Conservation (phyloP, 2,888 invertebrate genomes). For the Ochropleura plecta region DNA sequence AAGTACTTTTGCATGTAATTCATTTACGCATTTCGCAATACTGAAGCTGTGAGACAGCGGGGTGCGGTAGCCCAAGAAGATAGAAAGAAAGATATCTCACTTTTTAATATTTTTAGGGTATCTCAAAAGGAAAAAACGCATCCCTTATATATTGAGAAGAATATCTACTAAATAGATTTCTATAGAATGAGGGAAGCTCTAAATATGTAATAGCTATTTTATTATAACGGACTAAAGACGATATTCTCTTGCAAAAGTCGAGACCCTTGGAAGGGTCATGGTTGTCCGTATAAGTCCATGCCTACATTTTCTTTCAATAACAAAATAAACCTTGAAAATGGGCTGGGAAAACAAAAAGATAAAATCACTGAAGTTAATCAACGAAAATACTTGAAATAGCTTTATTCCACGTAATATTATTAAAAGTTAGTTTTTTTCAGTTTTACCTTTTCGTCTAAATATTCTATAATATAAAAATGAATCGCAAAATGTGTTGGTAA, state of each 20-base stretch:
- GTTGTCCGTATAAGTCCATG: background rate
- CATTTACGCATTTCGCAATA: no score
- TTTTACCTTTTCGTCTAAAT: no score
- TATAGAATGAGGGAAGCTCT: background rate
- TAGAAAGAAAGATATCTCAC: no score
- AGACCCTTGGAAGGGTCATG: background rate
- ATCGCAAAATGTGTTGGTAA: no score
- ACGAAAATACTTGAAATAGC: slow-evolving; percentile 19
- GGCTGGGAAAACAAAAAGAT: slow-evolving; percentile 6
- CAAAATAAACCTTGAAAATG: slow-evolving; percentile 24
- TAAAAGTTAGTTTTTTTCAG: background rate
- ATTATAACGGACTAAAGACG: background rate
- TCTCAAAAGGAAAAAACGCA: no score
- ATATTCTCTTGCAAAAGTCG: background rate
- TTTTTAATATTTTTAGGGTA: no score
- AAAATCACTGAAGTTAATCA: background rate
- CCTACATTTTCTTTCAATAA: background rate
- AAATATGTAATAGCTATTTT: background rate
- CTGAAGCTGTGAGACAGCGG: no score
- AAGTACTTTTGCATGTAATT: background rate
- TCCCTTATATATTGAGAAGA: background rate
- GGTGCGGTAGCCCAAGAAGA: no score
- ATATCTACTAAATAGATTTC: background rate
- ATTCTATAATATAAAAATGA: no score
- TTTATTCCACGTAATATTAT: background rate